Conservation (phyloP, 53 echinoderm and acorn worm species). For the Apostichopus leukothele region DNA sequence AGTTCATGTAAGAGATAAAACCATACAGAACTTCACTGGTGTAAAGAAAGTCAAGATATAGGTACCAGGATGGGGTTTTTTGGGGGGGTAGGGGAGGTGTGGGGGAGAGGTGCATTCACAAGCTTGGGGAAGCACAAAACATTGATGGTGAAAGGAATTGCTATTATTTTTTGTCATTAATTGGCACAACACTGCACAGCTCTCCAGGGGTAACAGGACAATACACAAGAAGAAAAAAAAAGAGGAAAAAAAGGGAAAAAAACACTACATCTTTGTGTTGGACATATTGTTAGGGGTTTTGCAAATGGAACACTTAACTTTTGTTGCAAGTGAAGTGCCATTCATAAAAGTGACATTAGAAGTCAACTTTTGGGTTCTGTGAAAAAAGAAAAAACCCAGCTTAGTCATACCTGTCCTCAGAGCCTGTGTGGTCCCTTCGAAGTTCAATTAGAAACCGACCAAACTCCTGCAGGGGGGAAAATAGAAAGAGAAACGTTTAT, state of each 20-base stretch:
- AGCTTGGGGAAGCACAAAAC: background rate
- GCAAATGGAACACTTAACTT: background rate
- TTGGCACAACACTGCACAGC: background rate
- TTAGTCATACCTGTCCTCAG: slow-evolving; percentile 44
- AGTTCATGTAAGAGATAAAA: too few species aligned
- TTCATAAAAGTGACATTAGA: background rate
- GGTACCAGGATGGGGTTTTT: background rate
- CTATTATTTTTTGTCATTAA: background rate
- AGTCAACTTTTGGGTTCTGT: background rate
- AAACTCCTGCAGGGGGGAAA: slow-evolving; percentile 60
- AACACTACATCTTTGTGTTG: background rate
- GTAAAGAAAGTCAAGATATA: too few species aligned
- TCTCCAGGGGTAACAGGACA: background rate
- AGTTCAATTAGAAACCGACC: slow-evolving; percentile 90
- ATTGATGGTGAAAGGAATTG: background rate
- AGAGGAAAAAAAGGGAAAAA: background rate
- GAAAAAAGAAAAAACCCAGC: background rate
- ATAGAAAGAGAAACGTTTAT: background rate
- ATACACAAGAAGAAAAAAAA: background rate
- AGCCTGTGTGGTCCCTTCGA: slow-evolving; percentile 54
- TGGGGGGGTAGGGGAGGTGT: background rate
- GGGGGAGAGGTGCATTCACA: background rate
- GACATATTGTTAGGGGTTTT: background rate
- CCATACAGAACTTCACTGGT: too few species aligned
- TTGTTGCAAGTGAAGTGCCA: background rate